These are phyloP conservation scores for Labeo rohita DNA, from an alignment of 2,113 vertebrate genomes.

Conservation along the genomic window DNA sequence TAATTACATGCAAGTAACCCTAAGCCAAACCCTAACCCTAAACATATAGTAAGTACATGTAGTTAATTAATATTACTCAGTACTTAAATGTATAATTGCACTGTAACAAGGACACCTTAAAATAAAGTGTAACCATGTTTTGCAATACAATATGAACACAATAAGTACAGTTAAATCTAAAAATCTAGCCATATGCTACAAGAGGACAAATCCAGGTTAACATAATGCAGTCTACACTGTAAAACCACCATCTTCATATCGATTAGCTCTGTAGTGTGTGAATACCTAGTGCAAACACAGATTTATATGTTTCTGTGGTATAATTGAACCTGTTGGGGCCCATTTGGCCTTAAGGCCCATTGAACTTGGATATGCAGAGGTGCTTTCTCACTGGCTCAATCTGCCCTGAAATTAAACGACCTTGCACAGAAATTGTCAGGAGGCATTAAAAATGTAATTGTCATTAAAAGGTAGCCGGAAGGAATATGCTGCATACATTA, in stretches of 20 bases:
- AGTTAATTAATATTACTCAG: no score
- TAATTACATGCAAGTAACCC: no score
- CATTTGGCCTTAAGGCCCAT: background rate
- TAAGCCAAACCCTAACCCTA: no score
- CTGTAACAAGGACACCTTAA: no score
- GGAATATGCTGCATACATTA: slow-evolving; percentile 14
- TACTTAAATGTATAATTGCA: no score
- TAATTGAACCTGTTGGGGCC: background rate
- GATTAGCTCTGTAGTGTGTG: background rate
- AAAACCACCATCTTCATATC: background rate
- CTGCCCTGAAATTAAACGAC: slow-evolving; percentile 16
- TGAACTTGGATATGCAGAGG: slow-evolving; percentile 14
- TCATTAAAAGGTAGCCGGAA: slow-evolving; percentile 28
- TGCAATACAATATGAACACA: no score
- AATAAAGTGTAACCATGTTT: no score
- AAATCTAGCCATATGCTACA: background rate
- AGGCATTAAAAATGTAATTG: slow-evolving; percentile 31
- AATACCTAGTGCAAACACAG: background rate
- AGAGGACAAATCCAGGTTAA: background rate
- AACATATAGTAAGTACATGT: no score
- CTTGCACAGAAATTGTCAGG: slow-evolving; percentile 14
- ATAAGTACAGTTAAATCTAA: background rate
- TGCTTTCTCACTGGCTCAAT: background rate
- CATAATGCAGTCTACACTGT: background rate
- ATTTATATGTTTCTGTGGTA: background rate